Conservation (phyloP, 2,797 vertebrate species). For the Sebastolobus alascanus region DNA sequence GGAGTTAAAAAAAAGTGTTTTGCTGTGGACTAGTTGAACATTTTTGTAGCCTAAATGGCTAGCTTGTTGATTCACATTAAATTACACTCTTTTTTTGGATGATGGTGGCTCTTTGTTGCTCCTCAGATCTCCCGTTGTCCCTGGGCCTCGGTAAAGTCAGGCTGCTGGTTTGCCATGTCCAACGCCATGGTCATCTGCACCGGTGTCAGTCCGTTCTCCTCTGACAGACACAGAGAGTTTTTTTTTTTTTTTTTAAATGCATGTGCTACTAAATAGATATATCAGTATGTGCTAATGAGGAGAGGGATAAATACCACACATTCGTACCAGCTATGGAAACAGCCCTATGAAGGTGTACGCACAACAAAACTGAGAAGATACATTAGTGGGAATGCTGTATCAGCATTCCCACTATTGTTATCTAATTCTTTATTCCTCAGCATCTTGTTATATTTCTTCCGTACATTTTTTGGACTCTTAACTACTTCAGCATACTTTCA, state of each 20-base stretch:
- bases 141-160: conserved; percentile 34
- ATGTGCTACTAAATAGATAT: neutral
- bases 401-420: too few species aligned
- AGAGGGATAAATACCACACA: conserved; percentile 9
- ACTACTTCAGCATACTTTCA: too few species aligned
- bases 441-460: too few species aligned
- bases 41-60: neutral
- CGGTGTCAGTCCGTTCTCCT: conserved; percentile 53
- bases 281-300: neutral
- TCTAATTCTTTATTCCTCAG: too few species aligned
- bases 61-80: neutral
- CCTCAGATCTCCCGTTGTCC: conserved; percentile 66
- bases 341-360: too few species aligned
- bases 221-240: conserved; percentile 47
- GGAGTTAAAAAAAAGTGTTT: conserved; percentile 1
- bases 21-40: neutral
- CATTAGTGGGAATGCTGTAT: too few species aligned
- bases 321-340: neutral
- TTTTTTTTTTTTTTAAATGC: neutral
- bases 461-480: too few species aligned
- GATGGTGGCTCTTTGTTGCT: neutral
- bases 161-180: conserved; percentile 62
- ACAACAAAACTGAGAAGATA: too few species aligned
- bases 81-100: neutral
- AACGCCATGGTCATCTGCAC: conserved; percentile 73